A percentile compares a stretch with the other conserved stretches of the same genome.
These are phyloP conservation scores for Sylvia atricapilla DNA, from an alignment of 2,113 vertebrate species.

Conservation along the genomic window DNA sequence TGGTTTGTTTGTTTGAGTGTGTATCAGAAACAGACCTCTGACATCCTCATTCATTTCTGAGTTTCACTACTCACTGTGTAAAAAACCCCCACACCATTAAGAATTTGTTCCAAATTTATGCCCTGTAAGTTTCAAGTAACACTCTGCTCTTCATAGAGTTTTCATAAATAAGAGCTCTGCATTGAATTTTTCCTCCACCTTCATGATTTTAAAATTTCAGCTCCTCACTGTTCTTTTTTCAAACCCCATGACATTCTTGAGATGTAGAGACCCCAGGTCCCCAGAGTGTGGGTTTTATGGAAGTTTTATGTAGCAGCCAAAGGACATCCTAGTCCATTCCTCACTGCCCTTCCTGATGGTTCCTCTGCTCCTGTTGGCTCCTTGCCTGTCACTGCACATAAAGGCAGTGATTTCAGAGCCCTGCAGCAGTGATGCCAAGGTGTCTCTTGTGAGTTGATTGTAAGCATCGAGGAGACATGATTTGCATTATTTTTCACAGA, in stretches of 20 bases:
- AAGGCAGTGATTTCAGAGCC: background rate
- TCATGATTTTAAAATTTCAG: background rate
- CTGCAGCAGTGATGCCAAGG: background rate
- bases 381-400: background rate
- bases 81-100: accelerated
- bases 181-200: background rate
- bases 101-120: background rate
- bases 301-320: background rate
- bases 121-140: background rate
- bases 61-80: background rate
- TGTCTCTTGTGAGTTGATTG: background rate
- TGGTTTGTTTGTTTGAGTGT: background rate
- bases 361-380: background rate
- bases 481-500: background rate
- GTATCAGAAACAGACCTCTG: background rate
- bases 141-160: background rate
- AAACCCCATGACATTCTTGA: background rate
- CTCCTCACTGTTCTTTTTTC: background rate
- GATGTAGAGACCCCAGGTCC: background rate
- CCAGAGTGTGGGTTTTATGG: background rate
- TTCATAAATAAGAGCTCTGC: background rate
- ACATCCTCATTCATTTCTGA: background rate
- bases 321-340: background rate
- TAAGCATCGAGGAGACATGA: background rate
- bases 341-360: background rate